Evolutionary conservation across 2,797 vertebrate genomes (phyloP).

Genomic region (Antennarius maculatus): DNA sequence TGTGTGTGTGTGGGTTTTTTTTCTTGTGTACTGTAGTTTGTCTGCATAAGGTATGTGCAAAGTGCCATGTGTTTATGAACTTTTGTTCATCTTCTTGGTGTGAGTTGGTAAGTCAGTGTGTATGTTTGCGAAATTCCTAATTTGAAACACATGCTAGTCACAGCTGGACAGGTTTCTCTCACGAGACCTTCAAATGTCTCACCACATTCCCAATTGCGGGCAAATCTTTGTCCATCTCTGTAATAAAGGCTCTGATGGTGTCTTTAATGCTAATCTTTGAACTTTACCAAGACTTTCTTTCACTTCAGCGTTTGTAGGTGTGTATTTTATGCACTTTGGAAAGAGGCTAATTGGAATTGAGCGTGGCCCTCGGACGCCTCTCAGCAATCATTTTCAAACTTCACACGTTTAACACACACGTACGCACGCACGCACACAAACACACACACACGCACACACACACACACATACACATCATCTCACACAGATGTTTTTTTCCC

Average conservation of each 20-base stretch:
- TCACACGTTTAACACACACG: constrained; percentile 38
- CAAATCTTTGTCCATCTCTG: constrained; percentile 64
- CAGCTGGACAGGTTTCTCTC: constrained; percentile 75
- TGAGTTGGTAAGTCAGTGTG: constrained; percentile 42
- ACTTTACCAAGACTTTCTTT: constrained; percentile 40
- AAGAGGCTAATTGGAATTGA: constrained; percentile 74
- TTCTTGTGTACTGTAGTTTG: constrained; percentile 10
- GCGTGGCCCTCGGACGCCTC: constrained; percentile 72
- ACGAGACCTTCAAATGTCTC: constrained; percentile 74
- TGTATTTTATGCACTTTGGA: constrained; percentile 59
- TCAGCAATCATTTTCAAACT: constrained; percentile 56
- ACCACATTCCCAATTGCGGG: constrained; percentile 66
- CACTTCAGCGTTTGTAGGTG: constrained; percentile 36
- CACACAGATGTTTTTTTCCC: constrained; percentile 69
- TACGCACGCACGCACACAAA: constrained; percentile 16
- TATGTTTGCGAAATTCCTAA: constrained; percentile 67
- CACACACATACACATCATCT: constrained; percentile 45
- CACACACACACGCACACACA: constrained; percentile 16
- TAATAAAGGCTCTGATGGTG: constrained; percentile 31
- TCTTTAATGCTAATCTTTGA: constrained; percentile 46
- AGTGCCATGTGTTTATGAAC: constrained; percentile 15
- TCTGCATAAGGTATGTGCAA: background rate
- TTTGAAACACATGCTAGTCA: constrained; percentile 77
- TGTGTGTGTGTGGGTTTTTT: background rate
- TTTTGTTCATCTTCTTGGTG: constrained; percentile 16